phyloP scores from a whole-genome alignment of 1,140 invertebrate species.

The Dreissena polymorpha region DNA sequence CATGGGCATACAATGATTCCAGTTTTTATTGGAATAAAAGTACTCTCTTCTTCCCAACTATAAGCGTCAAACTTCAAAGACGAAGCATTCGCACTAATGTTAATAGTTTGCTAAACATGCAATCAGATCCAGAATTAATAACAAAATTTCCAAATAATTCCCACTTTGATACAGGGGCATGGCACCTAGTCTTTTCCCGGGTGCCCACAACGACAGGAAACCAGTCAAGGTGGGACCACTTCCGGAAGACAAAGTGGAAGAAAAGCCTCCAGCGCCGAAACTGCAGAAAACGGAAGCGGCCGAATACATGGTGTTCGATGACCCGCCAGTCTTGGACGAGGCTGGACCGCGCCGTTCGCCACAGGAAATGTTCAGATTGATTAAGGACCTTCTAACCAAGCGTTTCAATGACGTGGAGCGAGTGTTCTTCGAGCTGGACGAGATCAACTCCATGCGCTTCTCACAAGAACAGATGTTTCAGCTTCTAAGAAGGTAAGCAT shows the following conservation, averaged over 20 bases:
- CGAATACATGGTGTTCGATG: conserved; percentile 52
- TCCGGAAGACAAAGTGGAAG: conserved; percentile 28
- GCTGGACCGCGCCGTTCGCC: conserved; percentile 53
- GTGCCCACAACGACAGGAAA: conserved; percentile 25
- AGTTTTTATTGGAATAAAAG: no score
- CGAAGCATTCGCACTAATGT: no score
- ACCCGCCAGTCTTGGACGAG: conserved; percentile 56
- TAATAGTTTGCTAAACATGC: no score
- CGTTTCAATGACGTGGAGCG: conserved; percentile 75
- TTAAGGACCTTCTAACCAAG: conserved; percentile 74
- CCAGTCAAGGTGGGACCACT: conserved; percentile 33
- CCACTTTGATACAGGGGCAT: conserved; percentile 63
- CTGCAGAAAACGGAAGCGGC: conserved; percentile 35
- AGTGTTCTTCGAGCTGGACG: conserved; percentile 75
- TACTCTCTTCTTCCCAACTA: no score
- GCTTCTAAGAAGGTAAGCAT: conserved; percentile 72
- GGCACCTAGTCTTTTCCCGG: conserved; percentile 71
- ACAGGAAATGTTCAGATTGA: conserved; percentile 72
- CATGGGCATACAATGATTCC: no score
- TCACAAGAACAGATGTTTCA: conserved; percentile 78
- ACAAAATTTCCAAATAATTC: no score
- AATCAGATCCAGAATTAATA: no score
- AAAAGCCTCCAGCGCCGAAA: conserved; percentile 10
- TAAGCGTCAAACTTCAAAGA: no score
- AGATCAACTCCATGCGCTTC: conserved; percentile 73